Evolutionary conservation across 2,113 vertebrate species (phyloP).

Genomic region (Otis tarda): DNA sequence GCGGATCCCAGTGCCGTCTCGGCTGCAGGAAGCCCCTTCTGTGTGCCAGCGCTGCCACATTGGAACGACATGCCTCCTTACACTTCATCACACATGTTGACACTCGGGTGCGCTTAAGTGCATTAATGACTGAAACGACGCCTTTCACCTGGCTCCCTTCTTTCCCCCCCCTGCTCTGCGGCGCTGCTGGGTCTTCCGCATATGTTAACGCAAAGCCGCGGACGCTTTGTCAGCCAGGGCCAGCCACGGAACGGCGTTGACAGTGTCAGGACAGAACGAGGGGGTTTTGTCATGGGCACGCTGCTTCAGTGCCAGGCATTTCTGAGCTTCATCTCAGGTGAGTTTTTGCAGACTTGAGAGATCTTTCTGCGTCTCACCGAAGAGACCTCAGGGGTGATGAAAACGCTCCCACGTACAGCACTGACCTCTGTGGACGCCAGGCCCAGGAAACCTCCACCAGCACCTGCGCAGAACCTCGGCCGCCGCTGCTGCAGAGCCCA

Average conservation of each 20-base stretch:
- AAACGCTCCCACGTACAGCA: not conserved
- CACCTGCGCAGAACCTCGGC: rapidly evolving
- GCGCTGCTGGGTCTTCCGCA: not conserved
- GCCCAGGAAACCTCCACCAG: not conserved
- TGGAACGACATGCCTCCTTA: slow-evolving; percentile 63
- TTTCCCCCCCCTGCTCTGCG: not conserved
- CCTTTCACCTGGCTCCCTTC: slow-evolving; percentile 59
- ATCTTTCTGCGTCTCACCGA: not conserved
- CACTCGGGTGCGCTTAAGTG: slow-evolving; percentile 66
- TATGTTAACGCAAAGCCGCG: not conserved
- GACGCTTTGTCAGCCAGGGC: not conserved
- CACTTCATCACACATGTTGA: slow-evolving; percentile 59
- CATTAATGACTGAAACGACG: slow-evolving; percentile 58
- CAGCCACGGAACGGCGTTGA: not conserved
- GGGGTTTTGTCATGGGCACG: not conserved
- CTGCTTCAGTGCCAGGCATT: not conserved
- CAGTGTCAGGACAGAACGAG: not conserved
- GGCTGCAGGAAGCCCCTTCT: slow-evolving; percentile 54
- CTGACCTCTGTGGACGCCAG: not conserved
- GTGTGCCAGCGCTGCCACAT: slow-evolving; percentile 38
- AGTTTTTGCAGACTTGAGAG: not conserved
- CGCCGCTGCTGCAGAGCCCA: not conserved
- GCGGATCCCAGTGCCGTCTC: slow-evolving; percentile 62
- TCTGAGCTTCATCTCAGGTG: not conserved
- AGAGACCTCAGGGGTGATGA: not conserved